A percentile compares a stretch with the other conserved stretches of the same genome.
Conservation (phyloP, 2,113 vertebrate genomes). For the Proterorhinus semilunaris region DNA sequence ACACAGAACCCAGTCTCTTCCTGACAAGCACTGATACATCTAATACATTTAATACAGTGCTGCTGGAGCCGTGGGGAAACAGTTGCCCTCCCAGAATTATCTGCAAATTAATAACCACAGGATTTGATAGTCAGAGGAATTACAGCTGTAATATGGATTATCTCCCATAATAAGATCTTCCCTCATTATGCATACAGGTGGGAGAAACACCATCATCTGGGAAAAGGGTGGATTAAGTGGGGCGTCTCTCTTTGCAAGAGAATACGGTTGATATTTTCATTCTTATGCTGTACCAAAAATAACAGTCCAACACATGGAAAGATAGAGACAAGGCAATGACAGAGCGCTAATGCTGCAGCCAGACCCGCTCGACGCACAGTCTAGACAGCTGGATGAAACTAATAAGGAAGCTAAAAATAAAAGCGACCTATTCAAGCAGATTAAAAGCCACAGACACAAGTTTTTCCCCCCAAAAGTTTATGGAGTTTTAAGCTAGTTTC, state of each 20-base stretch:
- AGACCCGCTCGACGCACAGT: neutral
- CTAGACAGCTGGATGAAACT: neutral
- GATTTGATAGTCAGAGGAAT: constrained; percentile 12
- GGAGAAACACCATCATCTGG: neutral
- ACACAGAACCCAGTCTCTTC: constrained; percentile 25
- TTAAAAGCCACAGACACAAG: neutral
- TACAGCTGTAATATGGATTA: constrained; percentile 15
- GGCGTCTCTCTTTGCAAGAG: neutral
- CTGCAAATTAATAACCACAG: constrained; percentile 40
- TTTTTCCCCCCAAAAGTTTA: too few relatives aligned
- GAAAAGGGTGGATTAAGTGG: neutral
- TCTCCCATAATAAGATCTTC: constrained; percentile 1
- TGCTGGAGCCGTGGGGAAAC: constrained; percentile 13
- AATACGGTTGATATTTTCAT: neutral
- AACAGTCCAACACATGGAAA: neutral
- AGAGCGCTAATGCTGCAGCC: neutral
- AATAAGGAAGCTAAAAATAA: neutral
- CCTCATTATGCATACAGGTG: constrained; percentile 4
- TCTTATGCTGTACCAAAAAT: neutral
- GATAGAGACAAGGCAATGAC: neutral
- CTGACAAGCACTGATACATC: constrained; percentile 33
- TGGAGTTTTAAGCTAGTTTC: too few relatives aligned
- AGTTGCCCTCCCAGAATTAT: constrained; percentile 37
- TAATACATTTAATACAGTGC: constrained; percentile 31
- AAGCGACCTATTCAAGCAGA: neutral